These are phyloP conservation scores for Aleiodes leptofemur DNA, from an alignment of 2,888 invertebrate species.

Conservation along the genomic window DNA sequence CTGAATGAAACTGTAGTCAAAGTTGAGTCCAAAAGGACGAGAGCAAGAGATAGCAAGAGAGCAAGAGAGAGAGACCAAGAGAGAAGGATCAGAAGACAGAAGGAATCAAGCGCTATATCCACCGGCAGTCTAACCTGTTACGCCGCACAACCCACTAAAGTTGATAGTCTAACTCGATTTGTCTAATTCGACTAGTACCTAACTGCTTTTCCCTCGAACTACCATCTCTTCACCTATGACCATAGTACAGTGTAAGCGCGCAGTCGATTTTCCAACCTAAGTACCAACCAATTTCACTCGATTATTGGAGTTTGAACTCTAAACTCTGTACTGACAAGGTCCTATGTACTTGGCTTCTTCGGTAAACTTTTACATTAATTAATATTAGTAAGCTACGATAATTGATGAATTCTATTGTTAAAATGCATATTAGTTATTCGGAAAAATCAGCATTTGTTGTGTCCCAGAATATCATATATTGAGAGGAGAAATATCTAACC, in stretches of 20 bases:
- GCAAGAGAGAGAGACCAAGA: slow-evolving; percentile 24
- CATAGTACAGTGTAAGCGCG: slow-evolving; percentile 23
- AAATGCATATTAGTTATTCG: too few relatives aligned
- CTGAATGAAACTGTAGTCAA: too few relatives aligned
- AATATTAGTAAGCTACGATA: too few relatives aligned
- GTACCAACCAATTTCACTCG: slow-evolving; percentile 44
- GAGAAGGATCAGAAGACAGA: slow-evolving; percentile 28
- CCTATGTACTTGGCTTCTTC: too few relatives aligned
- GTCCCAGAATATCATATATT: too few relatives aligned
- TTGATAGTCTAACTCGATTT: slow-evolving; percentile 61
- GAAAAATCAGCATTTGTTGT: too few relatives aligned
- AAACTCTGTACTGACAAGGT: too few relatives aligned
- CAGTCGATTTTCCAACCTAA: slow-evolving; percentile 39
- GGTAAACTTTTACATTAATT: too few relatives aligned
- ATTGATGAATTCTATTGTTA: too few relatives aligned
- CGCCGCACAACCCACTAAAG: slow-evolving; percentile 48
- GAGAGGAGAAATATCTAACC: too few relatives aligned
- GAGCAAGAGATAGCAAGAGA: not conserved
- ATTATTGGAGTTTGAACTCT: slow-evolving; percentile 5
- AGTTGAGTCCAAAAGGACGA: too few relatives aligned
- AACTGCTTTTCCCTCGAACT: slow-evolving; percentile 50
- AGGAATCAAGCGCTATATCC: not conserved
- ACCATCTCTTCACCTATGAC: not conserved
- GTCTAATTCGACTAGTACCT: slow-evolving; percentile 60
- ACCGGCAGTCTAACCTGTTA: slow-evolving; percentile 56